These are phyloP conservation scores for Anguilla obscura DNA, from an alignment of 2,797 vertebrate species.

Conservation along the genomic window DNA sequence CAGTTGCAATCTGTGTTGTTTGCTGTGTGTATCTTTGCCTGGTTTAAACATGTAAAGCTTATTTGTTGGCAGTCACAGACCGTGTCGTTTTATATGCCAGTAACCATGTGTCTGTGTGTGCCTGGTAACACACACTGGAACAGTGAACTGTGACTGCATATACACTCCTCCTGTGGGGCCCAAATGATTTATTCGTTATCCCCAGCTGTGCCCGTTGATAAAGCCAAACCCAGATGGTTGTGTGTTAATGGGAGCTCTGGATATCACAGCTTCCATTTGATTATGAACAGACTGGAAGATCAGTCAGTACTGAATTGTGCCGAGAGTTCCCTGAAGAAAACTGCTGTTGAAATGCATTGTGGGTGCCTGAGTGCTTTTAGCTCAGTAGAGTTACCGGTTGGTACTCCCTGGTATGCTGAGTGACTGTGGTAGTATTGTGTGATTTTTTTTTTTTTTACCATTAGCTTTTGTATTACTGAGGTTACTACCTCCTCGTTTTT, in stretches of 20 bases:
- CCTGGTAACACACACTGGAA: slow-evolving; percentile 19
- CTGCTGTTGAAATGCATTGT: not conserved
- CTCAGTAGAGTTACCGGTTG: not conserved
- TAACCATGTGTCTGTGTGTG: not conserved
- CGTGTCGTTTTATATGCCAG: not conserved
- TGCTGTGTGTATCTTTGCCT: not conserved
- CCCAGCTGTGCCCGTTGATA: slow-evolving; percentile 26
- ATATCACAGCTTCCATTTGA: not conserved
- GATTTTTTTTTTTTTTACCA: not conserved
- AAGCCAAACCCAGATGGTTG: not conserved
- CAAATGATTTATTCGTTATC: slow-evolving; percentile 32
- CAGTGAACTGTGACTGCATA: slow-evolving; percentile 30
- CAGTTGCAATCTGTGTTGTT: not conserved
- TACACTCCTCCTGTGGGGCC: not conserved
- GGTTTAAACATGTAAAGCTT: slow-evolving; percentile 12
- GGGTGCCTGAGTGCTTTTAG: too few species aligned
- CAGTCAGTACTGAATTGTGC: slow-evolving; percentile 20
- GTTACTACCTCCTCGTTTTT: not conserved
- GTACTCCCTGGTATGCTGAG: not conserved
- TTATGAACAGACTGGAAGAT: slow-evolving; percentile 27
- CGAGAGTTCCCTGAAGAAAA: not conserved
- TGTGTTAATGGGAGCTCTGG: slow-evolving; percentile 9
- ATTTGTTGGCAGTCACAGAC: not conserved
- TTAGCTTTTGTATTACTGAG: not conserved
- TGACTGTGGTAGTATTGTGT: not conserved